Evolutionary conservation across 2,797 vertebrate species (phyloP), one percentile per base, ranked within the genome.

Genomic region (Chromobotia macracanthus): DNA sequence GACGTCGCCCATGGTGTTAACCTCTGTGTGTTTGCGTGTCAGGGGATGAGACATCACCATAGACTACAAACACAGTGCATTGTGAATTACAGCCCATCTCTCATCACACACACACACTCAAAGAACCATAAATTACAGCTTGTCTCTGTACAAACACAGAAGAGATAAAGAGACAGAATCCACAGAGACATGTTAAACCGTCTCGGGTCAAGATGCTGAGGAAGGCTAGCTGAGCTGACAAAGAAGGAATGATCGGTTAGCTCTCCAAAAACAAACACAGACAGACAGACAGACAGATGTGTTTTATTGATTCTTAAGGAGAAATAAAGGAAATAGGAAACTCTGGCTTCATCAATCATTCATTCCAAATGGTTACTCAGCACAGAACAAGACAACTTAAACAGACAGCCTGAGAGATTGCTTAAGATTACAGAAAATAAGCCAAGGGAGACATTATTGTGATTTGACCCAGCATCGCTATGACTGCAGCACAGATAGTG

Each of bases 1-100:
- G 74, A 79, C 5, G 84, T 82, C 85, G 74, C 84, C 82, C 84
- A 89, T 89, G 89, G 90, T 92, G 88, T 92, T 92, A 92, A 92
- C 92, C 90, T 92, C 89, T 92, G 89, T 92, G 87, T 89, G 88
- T 86, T 86, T 84, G 82, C n/a, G 48, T 87, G 89, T 91, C 90
- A 88, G 88, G 85, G 89, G 87, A 90, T 91, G 89, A 92, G 73
- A 41, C 38, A 41, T 41, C 38, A 10, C 38, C 9, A 10, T 7
- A 41, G 38, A 50, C 58, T 75, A 65, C 84, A 78, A 82, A 86
- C 89, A 55, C 88, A 89, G 84, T 86, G 85, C 83, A 75, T 70
- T 74, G 79, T 89, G 86, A 92, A 86, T 89, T 88, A 91, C 82
- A 77, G 86, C 88, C 82, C 75, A 28, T 84, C 75, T 83, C 48